Evolutionary conservation across 2,113 vertebrate genomes (phyloP), one percentile per base, ranked within the genome.

Genomic region (Amphiprion ocellaris): DNA sequence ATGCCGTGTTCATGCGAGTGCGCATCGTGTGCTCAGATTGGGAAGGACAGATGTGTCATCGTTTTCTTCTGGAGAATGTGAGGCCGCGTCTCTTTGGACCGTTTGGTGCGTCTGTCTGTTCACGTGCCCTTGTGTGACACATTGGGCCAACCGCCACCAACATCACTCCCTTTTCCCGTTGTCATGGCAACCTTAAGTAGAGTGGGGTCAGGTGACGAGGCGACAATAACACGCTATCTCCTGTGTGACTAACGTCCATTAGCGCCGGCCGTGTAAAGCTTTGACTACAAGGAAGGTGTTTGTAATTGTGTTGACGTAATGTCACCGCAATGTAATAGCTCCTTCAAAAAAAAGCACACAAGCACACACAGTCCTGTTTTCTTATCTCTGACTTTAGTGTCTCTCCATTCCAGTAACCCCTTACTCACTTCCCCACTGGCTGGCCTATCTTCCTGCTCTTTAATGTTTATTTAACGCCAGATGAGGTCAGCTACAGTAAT

Each of bases 231-330:
- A 61, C 5, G 30, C 60, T 84, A 88, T 91, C 87, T 85, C 77
- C 70, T 69, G 76, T 84, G 76, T 84, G 81, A 80, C 75, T 72
- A 69, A 79, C 33, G 24, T 74, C 71, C 76, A 74, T 83, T 80
- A 83, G 80, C 15, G 10, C 14, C 26, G 3, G 52, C 74, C n/a
- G 28, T 71, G 72, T 65, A 58, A 53, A 58, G 74, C 74, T 81
- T 72, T 79, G 84, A 83, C 80, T 69, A 78, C 69, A 69, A 64
- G 55, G 66, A 67, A 83, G 87, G 84, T 83, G 89, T 84, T 76
- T 83, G 83, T 79, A 80, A 85, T 84, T 69, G 81, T 62, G 77
- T 81, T 89, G 87, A 91, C 69, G 77, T 89, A 81, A 84, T 81
- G 83, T 81, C 52, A 28, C 73, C 62, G 78, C 75, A 70, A 68